Conservation (phyloP, 2,888 invertebrate genomes). For the Cheilosia grossa region DNA sequence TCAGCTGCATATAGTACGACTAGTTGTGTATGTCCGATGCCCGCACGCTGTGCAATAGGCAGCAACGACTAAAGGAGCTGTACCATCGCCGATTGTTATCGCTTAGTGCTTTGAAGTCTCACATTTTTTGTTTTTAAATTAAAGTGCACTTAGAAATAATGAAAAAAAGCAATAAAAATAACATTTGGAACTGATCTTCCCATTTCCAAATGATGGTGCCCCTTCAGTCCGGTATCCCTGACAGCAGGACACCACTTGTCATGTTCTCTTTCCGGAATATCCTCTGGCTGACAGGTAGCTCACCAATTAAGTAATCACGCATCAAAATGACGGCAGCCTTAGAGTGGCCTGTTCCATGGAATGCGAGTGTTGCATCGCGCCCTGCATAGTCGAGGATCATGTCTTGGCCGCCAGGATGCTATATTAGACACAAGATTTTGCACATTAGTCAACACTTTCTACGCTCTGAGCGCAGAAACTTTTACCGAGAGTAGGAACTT, state of each 20-base stretch:
- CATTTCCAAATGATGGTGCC: not conserved
- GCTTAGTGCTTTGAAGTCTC: not conserved
- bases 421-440: conserved; percentile 77
- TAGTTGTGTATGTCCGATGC: not conserved
- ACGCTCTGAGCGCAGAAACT: conserved; percentile 1
- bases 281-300: conserved; percentile 89
- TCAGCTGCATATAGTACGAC: not conserved
- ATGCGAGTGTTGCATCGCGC: conserved; percentile 92
- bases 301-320: conserved; percentile 89
- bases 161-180: not conserved
- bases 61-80: conserved; percentile 17
- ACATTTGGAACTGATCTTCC: not conserved
- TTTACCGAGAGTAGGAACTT: conserved; percentile 88
- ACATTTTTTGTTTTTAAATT: conserved; percentile 8
- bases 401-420: conserved; percentile 94
- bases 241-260: conserved; percentile 77
- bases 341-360: conserved; percentile 91
- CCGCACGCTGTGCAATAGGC: not conserved
- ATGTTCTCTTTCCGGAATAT: conserved; percentile 85
- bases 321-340: conserved; percentile 86
- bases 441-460: conserved; percentile 40
- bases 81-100: conserved; percentile 8
- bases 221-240: conserved; percentile 80
- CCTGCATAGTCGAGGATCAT: conserved; percentile 93
- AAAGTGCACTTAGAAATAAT: conserved; percentile 5